Percentiles rank a stretch among this genome's conserved stretches.
Evolutionary conservation across 37 sponge, comb jelly and placozoan genomes (phyloP).

Genomic region (Lycopodina hypogea): DNA sequence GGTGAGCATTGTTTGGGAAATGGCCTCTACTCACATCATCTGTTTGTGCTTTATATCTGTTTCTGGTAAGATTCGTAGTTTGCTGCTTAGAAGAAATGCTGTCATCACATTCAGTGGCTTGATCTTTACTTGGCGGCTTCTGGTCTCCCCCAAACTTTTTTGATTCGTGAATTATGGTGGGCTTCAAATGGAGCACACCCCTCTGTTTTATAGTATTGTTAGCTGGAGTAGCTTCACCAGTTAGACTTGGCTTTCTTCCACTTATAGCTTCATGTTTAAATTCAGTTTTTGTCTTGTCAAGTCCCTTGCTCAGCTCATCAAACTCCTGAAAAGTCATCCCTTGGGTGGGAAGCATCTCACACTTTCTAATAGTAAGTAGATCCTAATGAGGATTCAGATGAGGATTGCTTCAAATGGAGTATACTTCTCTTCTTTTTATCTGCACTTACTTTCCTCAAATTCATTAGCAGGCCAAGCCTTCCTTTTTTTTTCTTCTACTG

Average conservation of each 20-base stretch:
- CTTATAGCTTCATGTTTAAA: background rate
- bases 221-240: background rate
- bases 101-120: background rate
- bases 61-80: background rate
- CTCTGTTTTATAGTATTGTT: background rate
- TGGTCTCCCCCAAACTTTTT: background rate
- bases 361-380: too few species aligned
- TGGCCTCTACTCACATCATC: background rate
- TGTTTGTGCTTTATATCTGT: background rate
- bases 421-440: too few species aligned
- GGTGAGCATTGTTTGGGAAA: too few species aligned
- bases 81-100: background rate
- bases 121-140: background rate
- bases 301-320: background rate
- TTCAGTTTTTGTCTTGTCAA: background rate
- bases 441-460: too few species aligned
- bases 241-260: background rate
- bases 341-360: background rate
- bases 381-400: too few species aligned
- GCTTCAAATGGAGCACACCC: constrained; percentile 43
- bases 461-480: too few species aligned
- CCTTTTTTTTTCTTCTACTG: too few species aligned
- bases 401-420: too few species aligned
- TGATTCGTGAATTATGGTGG: constrained; percentile 4
- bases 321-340: constrained; percentile 11